phyloP scores from a whole-genome alignment of 1,140 invertebrate species.

The Drosophila equinoxialis region DNA sequence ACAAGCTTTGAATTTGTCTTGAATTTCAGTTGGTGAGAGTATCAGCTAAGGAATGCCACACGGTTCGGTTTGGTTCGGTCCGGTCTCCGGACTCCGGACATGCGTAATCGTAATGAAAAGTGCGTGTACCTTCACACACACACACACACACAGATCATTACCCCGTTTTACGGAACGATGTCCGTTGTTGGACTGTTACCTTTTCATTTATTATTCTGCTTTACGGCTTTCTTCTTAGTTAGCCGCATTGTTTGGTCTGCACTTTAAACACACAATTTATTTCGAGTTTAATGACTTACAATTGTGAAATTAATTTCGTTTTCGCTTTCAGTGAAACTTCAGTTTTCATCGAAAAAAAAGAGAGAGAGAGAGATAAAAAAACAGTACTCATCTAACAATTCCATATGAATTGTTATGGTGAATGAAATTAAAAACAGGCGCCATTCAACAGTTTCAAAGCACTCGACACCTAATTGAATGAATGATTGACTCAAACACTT shows the following conservation, averaged over 20 bases:
- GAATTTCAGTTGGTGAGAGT: not conserved
- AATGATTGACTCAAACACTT: not conserved
- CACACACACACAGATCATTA: constrained; percentile 53
- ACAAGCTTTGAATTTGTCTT: too few species aligned
- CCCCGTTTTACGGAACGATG: constrained; percentile 35
- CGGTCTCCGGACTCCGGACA: not conserved
- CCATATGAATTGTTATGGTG: not conserved
- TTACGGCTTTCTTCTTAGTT: constrained; percentile 37
- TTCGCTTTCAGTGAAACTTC: constrained; percentile 77
- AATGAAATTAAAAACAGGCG: not conserved
- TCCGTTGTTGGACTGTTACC: constrained; percentile 3
- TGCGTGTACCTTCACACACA: constrained; percentile 41
- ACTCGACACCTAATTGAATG: not conserved
- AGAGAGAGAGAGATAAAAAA: not conserved
- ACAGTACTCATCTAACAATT: not conserved
- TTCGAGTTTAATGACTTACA: constrained; percentile 76
- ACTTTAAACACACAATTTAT: constrained; percentile 68
- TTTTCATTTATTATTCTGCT: constrained; percentile 42
- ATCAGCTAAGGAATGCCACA: constrained; percentile 15
- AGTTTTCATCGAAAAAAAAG: not conserved
- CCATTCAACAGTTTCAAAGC: not conserved
- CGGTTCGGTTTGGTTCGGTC: not conserved
- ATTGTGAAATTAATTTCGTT: constrained; percentile 79
- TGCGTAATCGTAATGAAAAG: constrained; percentile 55
- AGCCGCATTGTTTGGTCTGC: constrained; percentile 26